phyloP scores from a whole-genome alignment of 2,113 vertebrate genomes.

The Seriola aureovittata region DNA sequence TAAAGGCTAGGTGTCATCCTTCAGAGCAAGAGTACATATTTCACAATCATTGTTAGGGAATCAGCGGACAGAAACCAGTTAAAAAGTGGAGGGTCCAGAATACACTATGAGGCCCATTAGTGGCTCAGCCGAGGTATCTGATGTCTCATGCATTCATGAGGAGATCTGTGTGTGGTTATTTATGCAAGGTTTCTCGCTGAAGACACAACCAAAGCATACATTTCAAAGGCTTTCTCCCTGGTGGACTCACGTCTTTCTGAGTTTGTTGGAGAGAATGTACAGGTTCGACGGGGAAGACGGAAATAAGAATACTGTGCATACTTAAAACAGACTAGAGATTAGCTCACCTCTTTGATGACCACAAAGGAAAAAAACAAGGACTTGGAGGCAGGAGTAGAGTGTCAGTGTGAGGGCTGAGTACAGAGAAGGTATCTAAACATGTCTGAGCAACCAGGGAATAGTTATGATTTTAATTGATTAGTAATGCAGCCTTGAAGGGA shows the following conservation, averaged over 20 bases:
- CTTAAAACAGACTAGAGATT: slow-evolving; percentile 69
- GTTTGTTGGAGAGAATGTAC: slow-evolving; percentile 62
- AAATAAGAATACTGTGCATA: slow-evolving; percentile 48
- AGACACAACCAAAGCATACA: slow-evolving; percentile 68
- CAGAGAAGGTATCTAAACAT: slow-evolving; percentile 16
- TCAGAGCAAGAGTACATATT: slow-evolving; percentile 34
- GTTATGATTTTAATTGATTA: slow-evolving; percentile 19
- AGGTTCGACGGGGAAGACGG: slow-evolving; percentile 37
- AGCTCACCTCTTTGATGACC: slow-evolving; percentile 67
- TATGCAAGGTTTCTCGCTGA: slow-evolving; percentile 58
- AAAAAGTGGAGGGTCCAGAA: slow-evolving; percentile 45
- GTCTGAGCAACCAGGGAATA: not conserved
- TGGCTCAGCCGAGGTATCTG: slow-evolving; percentile 44
- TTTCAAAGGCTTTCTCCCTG: slow-evolving; percentile 69
- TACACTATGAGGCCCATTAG: slow-evolving; percentile 58
- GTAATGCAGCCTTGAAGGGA: not conserved
- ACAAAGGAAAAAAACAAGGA: slow-evolving; percentile 36
- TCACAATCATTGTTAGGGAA: slow-evolving; percentile 47
- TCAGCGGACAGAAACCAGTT: slow-evolving; percentile 54
- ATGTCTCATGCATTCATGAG: slow-evolving; percentile 56
- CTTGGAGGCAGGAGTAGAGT: not conserved
- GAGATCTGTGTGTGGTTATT: slow-evolving; percentile 67
- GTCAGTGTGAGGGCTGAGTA: not conserved
- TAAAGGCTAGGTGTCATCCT: slow-evolving; percentile 56
- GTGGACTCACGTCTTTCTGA: slow-evolving; percentile 58